A percentile compares a stretch with the other conserved stretches of the same genome.
These are phyloP conservation scores for Drosophila hydei DNA, from an alignment of 1,140 invertebrate genomes.

Conservation along the genomic window DNA sequence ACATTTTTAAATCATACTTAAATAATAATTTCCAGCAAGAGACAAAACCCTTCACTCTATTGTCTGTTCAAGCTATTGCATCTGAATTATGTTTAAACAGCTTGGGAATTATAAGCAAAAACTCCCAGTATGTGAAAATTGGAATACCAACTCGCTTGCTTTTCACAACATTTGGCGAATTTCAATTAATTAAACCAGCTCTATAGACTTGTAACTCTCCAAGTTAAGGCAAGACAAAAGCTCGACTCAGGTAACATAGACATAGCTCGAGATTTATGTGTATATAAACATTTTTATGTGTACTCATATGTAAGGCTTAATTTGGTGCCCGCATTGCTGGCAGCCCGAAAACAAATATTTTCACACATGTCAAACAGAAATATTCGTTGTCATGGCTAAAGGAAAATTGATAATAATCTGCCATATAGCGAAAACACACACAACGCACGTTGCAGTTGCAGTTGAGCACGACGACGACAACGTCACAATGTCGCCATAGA, in stretches of 20 bases:
- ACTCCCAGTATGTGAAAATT: neutral
- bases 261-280: conserved; percentile 7
- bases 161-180: neutral
- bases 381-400: conserved; percentile 72
- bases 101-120: neutral
- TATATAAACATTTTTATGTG: neutral
- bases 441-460: no score
- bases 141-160: neutral
- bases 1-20: no score
- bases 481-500: conserved; percentile 51
- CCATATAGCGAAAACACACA: conserved; percentile 22
- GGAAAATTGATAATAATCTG: conserved; percentile 65
- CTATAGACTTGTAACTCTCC: neutral
- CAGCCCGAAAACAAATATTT: conserved; percentile 47
- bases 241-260: neutral
- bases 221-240: conserved; percentile 3
- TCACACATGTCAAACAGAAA: conserved; percentile 72
- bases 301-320: conserved; percentile 10
- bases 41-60: no score
- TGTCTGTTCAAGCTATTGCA: neutral
- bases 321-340: conserved; percentile 29
- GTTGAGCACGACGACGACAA: conserved; percentile 40
- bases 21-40: no score
- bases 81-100: neutral
- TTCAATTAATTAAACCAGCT: neutral